phyloP scores from a whole-genome alignment of 2,888 invertebrate species.

The Dioctria linearis region DNA sequence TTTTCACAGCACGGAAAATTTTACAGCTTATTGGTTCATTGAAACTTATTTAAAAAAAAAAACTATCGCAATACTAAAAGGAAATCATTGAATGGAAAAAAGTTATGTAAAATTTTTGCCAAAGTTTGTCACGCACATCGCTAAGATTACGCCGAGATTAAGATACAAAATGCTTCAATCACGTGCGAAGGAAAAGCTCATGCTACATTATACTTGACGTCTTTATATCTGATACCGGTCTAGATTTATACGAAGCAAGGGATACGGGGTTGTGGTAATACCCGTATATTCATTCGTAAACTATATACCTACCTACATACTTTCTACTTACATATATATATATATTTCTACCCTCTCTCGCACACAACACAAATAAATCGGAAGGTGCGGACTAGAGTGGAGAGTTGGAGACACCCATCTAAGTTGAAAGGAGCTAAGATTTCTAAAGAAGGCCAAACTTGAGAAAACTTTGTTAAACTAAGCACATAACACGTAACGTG shows the following conservation, averaged over 20 bases:
- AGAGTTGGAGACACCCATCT: conserved; percentile 12
- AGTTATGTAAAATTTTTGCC: conserved; percentile 54
- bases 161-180: conserved; percentile 56
- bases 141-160: conserved; percentile 55
- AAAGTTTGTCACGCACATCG: conserved; percentile 58
- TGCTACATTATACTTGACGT: conserved; percentile 30
- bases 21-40: neutral
- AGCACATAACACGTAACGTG: conserved; percentile 58
- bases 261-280: neutral
- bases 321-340: conserved; percentile 22
- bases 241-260: neutral
- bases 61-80: conserved; percentile 19
- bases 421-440: conserved; percentile 44
- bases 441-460: conserved; percentile 50
- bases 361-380: conserved; percentile 21
- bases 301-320: neutral
- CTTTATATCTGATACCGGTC: conserved; percentile 10
- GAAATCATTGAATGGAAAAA: conserved; percentile 38
- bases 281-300: too few species aligned
- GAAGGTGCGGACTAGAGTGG: conserved; percentile 35
- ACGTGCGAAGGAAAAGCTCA: conserved; percentile 52
- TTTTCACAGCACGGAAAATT: neutral
- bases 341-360: too few species aligned
- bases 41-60: neutral
- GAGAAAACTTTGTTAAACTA: conserved; percentile 57